These are phyloP conservation scores for Holacanthella duospinosa DNA, from an alignment of 2,888 invertebrate genomes.

Conservation along the genomic window DNA sequence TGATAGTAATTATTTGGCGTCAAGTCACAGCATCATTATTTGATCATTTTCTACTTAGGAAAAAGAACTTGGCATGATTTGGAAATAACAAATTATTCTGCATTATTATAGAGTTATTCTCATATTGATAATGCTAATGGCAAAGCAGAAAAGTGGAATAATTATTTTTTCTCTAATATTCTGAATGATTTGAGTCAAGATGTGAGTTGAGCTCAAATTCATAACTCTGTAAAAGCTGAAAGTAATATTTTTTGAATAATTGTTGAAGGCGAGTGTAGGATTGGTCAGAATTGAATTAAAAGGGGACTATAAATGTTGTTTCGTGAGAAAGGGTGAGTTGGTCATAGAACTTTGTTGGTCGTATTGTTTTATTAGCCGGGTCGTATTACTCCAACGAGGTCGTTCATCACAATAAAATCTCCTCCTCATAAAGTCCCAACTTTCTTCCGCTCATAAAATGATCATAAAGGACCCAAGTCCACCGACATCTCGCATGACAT, in stretches of 20 bases:
- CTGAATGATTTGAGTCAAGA: too few species aligned
- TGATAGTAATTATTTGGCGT: too few species aligned
- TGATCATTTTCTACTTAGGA: too few species aligned
- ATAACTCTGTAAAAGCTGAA: not conserved
- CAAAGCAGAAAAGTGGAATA: too few species aligned
- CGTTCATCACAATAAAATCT: slow-evolving; percentile 4
- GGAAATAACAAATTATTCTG: too few species aligned
- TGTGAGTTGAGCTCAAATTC: too few species aligned
- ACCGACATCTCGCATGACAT: not conserved
- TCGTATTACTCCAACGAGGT: not conserved
- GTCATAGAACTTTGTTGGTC: not conserved
- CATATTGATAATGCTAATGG: too few species aligned
- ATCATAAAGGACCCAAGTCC: not conserved
- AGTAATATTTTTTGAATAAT: not conserved
- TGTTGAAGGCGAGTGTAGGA: not conserved
- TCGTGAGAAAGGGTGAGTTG: too few species aligned
- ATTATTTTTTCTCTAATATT: too few species aligned
- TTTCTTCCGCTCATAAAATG: not conserved
- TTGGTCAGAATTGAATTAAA: not conserved
- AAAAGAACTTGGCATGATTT: too few species aligned
- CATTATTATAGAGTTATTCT: too few species aligned
- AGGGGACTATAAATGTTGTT: not conserved
- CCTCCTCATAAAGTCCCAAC: not conserved
- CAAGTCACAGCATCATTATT: too few species aligned
- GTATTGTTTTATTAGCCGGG: not conserved